Evolutionary conservation across 2,113 vertebrate genomes (phyloP).

Genomic region (Regulus satrapa): DNA sequence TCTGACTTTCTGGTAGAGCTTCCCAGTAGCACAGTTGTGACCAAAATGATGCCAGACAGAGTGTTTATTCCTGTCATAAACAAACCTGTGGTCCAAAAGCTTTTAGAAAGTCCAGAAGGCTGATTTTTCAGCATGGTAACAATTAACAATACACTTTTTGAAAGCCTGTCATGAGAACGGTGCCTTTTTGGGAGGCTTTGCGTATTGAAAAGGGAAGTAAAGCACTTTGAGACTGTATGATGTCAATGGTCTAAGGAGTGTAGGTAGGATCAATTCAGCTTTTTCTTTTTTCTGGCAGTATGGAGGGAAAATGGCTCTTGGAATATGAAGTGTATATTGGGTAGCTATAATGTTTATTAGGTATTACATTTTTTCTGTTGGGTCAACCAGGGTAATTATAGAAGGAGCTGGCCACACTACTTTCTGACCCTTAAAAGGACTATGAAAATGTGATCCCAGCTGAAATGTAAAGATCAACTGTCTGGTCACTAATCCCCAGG

Average conservation of each 20-base stretch:
- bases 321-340: not conserved
- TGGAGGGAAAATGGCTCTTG: not conserved
- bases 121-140: not conserved
- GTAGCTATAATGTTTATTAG: not conserved
- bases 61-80: constrained; percentile 8
- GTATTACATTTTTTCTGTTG: not conserved
- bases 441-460: not conserved
- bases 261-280: not conserved
- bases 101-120: not conserved
- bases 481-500: not conserved
- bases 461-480: not conserved
- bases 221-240: not conserved
- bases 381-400: not conserved
- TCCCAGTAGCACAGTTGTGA: not conserved
- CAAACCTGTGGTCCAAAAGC: not conserved
- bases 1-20: not conserved
- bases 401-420: not conserved
- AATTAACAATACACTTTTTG: constrained; percentile 30
- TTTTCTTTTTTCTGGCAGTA: not conserved
- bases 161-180: not conserved
- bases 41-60: not conserved
- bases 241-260: not conserved
- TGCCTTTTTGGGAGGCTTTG: not conserved
- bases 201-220: not conserved
- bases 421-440: not conserved